Percentiles rank a stretch among this genome's conserved stretches.
Conservation (phyloP, 2,113 vertebrate species). For the Daubentonia madagascariensis region DNA sequence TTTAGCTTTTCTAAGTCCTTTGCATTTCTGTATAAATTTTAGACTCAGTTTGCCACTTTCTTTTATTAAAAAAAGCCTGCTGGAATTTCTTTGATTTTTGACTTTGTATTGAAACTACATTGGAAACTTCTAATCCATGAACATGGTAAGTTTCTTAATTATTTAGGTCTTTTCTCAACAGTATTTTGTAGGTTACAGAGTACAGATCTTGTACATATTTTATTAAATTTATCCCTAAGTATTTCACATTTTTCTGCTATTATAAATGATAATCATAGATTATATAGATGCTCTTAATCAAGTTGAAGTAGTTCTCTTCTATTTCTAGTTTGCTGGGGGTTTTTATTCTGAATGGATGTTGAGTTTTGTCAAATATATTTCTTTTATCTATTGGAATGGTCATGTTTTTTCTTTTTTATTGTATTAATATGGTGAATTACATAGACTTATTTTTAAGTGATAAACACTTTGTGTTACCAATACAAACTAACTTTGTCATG, state of each 20-base stretch:
- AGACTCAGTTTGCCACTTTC: neutral
- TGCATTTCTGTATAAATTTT: neutral
- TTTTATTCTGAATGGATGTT: neutral
- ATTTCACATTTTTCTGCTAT: neutral
- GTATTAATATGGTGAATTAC: neutral
- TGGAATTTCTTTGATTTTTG: slow-evolving; percentile 15
- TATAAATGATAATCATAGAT: neutral
- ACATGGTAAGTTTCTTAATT: neutral
- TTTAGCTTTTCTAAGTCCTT: neutral
- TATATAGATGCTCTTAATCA: neutral
- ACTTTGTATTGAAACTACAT: neutral
- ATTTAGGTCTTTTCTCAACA: neutral
- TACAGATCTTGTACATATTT: neutral
- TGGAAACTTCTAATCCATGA: neutral
- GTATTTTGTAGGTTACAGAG: neutral
- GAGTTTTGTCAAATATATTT: neutral
- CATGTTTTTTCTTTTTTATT: neutral
- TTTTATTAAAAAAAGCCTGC: neutral
- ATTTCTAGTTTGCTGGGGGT: neutral
- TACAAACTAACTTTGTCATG: neutral
- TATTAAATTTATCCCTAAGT: neutral
- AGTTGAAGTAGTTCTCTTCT: neutral
- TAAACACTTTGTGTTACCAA: neutral
- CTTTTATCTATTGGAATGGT: neutral
- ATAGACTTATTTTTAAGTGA: neutral